A percentile compares a stretch with the other conserved stretches of the same genome.
phyloP scores from a whole-genome alignment of 1,140 invertebrate species.

The Diploscapter pachys region DNA sequence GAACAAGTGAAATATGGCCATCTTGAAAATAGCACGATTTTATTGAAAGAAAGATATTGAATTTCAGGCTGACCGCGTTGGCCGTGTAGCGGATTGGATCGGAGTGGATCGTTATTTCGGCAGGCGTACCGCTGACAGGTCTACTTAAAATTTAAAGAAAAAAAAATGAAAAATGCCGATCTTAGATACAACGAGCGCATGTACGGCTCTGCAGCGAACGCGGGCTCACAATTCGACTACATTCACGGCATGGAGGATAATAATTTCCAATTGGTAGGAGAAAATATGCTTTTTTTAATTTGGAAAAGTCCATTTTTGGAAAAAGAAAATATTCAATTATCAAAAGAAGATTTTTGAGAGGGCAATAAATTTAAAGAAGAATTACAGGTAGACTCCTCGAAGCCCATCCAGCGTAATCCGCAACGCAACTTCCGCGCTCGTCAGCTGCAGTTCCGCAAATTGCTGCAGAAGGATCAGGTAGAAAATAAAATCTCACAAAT shows the following conservation, averaged over 20 bases:
- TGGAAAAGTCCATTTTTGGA: background rate
- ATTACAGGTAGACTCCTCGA: constrained; percentile 31
- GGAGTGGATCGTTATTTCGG: constrained; percentile 53
- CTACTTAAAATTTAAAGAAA: constrained; percentile 28
- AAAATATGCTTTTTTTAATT: background rate
- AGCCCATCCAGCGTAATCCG: constrained; percentile 25
- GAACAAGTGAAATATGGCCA: too few relatives aligned
- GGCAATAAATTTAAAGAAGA: too few relatives aligned
- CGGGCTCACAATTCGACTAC: constrained; percentile 56
- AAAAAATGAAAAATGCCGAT: constrained; percentile 4
- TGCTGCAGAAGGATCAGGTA: constrained; percentile 44
- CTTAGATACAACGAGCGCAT: constrained; percentile 57
- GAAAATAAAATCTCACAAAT: too few relatives aligned
- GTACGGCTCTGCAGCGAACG: constrained; percentile 56
- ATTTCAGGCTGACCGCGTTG: constrained; percentile 43
- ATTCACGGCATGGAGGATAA: constrained; percentile 56
- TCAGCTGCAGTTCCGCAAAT: constrained; percentile 37
- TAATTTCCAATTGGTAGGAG: constrained; percentile 55
- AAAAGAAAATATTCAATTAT: background rate
- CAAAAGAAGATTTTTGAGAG: too few relatives aligned
- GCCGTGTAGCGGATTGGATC: constrained; percentile 58
- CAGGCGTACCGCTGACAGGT: too few relatives aligned
- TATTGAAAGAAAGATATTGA: too few relatives aligned
- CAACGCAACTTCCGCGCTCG: constrained; percentile 38
- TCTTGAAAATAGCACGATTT: too few relatives aligned